A percentile compares a stretch with the other conserved stretches of the same genome.
Evolutionary conservation across 1,140 invertebrate genomes (phyloP).

Genomic region (Ericerus pela): DNA sequence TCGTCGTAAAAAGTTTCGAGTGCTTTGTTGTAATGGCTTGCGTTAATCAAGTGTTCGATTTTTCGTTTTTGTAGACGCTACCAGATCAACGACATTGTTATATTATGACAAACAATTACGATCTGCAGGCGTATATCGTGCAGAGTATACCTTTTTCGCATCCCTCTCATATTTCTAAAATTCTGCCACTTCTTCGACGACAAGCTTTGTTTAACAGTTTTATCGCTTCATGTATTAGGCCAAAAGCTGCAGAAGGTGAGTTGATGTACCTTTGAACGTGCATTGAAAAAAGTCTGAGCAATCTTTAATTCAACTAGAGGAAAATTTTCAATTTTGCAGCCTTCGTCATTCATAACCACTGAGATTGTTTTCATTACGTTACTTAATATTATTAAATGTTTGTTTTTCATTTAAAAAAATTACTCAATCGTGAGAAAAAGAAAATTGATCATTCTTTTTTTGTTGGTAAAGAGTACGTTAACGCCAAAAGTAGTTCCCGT

Average conservation of each 20-base stretch:
- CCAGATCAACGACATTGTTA: conserved; percentile 89
- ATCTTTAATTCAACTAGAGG: too few relatives aligned
- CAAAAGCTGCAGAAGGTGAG: conserved; percentile 53
- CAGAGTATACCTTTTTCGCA: conserved; percentile 80
- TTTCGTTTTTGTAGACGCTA: conserved; percentile 46
- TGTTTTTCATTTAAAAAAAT: too few relatives aligned
- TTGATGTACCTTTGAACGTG: too few relatives aligned
- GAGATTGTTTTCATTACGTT: too few relatives aligned
- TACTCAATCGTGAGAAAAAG: too few relatives aligned
- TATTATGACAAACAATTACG: conserved; percentile 68
- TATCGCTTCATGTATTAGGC: conserved; percentile 70
- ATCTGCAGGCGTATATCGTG: conserved; percentile 64
- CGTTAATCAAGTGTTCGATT: neutral
- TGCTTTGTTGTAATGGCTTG: neutral
- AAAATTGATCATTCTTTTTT: too few relatives aligned
- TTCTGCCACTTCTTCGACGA: conserved; percentile 68
- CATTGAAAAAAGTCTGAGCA: too few relatives aligned
- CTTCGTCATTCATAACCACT: too few relatives aligned
- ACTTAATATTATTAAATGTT: too few relatives aligned
- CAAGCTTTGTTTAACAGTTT: conserved; percentile 85
- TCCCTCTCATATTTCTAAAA: conserved; percentile 78
- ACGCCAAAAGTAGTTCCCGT: too few relatives aligned
- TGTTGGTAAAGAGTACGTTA: too few relatives aligned
- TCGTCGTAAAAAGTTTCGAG: neutral
- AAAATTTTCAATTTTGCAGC: too few relatives aligned